Evolutionary conservation across 2,888 invertebrate species (phyloP).

Genomic region (Acleris laterana): DNA sequence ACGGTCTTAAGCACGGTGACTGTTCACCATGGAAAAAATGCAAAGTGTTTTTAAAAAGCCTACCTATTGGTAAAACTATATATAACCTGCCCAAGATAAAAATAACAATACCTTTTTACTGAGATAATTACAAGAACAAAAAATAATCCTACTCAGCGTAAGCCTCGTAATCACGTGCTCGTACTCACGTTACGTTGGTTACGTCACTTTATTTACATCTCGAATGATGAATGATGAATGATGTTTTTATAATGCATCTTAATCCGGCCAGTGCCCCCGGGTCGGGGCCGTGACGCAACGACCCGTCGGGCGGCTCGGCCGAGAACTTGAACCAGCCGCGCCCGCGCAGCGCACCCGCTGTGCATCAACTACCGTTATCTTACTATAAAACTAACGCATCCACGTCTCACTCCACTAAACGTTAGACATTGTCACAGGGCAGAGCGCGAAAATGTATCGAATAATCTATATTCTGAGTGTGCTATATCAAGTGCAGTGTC

Average conservation of each 20-base stretch:
- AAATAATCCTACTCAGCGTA: not conserved
- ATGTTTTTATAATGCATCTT: slow-evolving; percentile 51
- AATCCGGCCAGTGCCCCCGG: slow-evolving; percentile 68
- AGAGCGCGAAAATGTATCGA: slow-evolving; percentile 60
- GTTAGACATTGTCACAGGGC: slow-evolving; percentile 33
- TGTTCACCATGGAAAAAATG: slow-evolving; percentile 40
- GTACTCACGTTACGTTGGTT: slow-evolving; percentile 6
- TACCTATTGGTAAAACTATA: too few relatives aligned
- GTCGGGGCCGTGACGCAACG: slow-evolving; percentile 65
- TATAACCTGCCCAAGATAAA: too few relatives aligned
- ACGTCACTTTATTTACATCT: slow-evolving; percentile 30
- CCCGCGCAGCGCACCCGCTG: slow-evolving; percentile 48
- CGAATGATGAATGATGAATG: slow-evolving; percentile 46
- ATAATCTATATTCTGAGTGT: slow-evolving; percentile 55
- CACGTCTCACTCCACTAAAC: slow-evolving; percentile 51
- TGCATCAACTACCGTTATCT: slow-evolving; percentile 70
- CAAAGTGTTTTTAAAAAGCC: slow-evolving; percentile 1
- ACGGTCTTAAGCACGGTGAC: slow-evolving; percentile 63
- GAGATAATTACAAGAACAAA: too few relatives aligned
- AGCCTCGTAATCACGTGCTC: not conserved
- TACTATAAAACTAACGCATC: slow-evolving; percentile 68
- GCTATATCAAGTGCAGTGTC: slow-evolving; percentile 52
- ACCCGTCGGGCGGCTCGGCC: slow-evolving; percentile 57
- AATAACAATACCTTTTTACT: too few relatives aligned
- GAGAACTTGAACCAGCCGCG: slow-evolving; percentile 74